These are phyloP conservation scores for Phyllotreta cruciferae DNA, from an alignment of 2,888 invertebrate genomes.

Conservation along the genomic window DNA sequence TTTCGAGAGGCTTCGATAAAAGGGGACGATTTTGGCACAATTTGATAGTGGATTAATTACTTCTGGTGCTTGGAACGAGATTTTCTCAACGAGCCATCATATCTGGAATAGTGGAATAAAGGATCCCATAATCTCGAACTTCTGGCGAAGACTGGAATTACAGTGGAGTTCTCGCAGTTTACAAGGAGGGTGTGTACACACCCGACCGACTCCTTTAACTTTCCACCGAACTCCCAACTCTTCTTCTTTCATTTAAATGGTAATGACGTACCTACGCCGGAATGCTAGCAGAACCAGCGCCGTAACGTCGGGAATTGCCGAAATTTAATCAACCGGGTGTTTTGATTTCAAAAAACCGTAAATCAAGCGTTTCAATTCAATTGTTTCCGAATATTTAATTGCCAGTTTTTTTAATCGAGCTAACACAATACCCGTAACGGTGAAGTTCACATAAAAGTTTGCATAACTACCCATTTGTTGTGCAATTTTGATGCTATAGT, in stretches of 20 bases:
- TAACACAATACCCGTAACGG: not conserved
- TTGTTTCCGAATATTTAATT: not conserved
- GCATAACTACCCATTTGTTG: not conserved
- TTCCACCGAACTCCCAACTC: not conserved
- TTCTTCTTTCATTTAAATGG: constrained; percentile 9
- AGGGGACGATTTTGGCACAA: no score
- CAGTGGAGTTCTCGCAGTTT: no score
- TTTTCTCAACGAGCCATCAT: no score
- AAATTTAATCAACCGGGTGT: no score
- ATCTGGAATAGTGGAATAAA: no score
- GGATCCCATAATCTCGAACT: no score
- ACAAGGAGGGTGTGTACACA: not conserved
- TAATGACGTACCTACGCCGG: constrained; percentile 6
- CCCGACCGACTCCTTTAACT: constrained; percentile 1
- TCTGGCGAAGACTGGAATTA: no score
- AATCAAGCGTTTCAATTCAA: constrained; percentile 3
- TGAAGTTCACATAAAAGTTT: constrained; percentile 5
- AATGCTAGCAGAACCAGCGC: not conserved
- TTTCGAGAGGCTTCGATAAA: not conserved
- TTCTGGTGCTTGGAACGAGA: no score
- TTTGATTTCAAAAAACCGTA: not conserved
- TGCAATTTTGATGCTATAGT: not conserved
- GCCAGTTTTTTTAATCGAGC: not conserved
- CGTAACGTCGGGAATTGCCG: not conserved
- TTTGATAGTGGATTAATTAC: no score